Evolutionary conservation across 2,113 vertebrate genomes (phyloP).

Genomic region (Neolamprologus brichardi): DNA sequence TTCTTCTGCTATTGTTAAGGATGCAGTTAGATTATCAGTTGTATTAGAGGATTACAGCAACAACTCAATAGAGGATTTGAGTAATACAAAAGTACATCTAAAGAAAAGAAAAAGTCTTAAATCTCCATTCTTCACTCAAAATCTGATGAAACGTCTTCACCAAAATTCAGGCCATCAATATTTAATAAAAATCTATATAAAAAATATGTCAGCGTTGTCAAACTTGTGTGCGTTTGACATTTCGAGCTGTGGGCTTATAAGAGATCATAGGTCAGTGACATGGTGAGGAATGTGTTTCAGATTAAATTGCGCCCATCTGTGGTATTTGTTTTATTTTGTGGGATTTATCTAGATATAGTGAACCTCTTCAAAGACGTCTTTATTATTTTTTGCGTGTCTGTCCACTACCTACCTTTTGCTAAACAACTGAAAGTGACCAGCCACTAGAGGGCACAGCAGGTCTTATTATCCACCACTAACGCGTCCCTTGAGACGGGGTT

Average conservation of each 20-base stretch:
- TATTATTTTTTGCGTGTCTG: not conserved
- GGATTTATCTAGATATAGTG: not conserved
- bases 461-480: constrained; percentile 1
- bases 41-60: not conserved
- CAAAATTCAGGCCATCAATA: not conserved
- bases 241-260: not conserved
- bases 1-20: not conserved
- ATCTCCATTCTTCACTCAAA: not conserved
- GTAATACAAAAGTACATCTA: not conserved
- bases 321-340: not conserved
- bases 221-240: not conserved
- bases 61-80: not conserved
- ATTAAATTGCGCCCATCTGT: not conserved
- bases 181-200: not conserved
- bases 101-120: not conserved
- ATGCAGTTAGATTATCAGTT: not conserved
- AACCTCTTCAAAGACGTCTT: not conserved
- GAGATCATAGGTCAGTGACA: not conserved
- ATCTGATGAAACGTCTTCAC: not conserved
- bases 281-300: not conserved
- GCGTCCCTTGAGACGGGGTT: not conserved
- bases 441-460: constrained; percentile 60
- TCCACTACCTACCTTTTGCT: not conserved
- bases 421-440: not conserved
- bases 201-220: not conserved